These are phyloP conservation scores for Pogonophryne albipinna DNA, from an alignment of 2,797 vertebrate species.

Conservation along the genomic window DNA sequence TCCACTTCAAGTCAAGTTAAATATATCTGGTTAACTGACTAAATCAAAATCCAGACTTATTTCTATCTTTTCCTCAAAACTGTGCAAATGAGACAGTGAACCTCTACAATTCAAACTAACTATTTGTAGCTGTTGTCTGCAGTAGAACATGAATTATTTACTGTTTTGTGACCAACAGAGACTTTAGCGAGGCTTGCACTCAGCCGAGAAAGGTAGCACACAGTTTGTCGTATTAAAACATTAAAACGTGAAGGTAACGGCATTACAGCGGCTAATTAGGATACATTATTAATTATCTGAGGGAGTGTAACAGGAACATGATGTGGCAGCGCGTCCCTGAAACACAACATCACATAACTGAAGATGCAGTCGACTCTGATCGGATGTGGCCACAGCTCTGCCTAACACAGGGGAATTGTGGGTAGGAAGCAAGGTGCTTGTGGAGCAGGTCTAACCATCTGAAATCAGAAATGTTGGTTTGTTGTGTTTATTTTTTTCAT, in stretches of 20 bases:
- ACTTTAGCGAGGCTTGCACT: slow-evolving; percentile 3
- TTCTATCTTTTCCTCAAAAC: background rate
- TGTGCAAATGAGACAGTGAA: background rate
- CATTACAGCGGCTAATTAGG: background rate
- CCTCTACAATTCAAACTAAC: background rate
- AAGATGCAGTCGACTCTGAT: background rate
- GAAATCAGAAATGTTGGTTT: slow-evolving; percentile 17
- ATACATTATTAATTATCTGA: slow-evolving; percentile 8
- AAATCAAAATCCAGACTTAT: background rate
- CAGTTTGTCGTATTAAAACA: background rate
- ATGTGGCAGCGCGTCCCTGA: slow-evolving; percentile 11
- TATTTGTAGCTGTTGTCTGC: slow-evolving; percentile 11
- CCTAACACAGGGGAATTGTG: slow-evolving; percentile 32
- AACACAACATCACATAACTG: slow-evolving; percentile 19
- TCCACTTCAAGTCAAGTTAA: background rate
- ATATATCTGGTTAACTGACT: background rate
- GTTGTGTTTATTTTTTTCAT: slow-evolving; percentile 12
- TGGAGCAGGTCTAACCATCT: background rate
- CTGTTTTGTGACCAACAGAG: slow-evolving; percentile 12
- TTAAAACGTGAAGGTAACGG: background rate
- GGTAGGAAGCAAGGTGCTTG: slow-evolving; percentile 14
- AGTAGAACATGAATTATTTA: slow-evolving; percentile 10
- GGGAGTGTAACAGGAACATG: slow-evolving; percentile 20
- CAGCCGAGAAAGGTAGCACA: slow-evolving; percentile 4
- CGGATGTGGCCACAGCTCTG: slow-evolving; percentile 15